A percentile compares a stretch with the other conserved stretches of the same genome.
These are phyloP conservation scores for Leptinotarsa lineolata DNA, from an alignment of 1,140 invertebrate genomes.

Conservation along the genomic window DNA sequence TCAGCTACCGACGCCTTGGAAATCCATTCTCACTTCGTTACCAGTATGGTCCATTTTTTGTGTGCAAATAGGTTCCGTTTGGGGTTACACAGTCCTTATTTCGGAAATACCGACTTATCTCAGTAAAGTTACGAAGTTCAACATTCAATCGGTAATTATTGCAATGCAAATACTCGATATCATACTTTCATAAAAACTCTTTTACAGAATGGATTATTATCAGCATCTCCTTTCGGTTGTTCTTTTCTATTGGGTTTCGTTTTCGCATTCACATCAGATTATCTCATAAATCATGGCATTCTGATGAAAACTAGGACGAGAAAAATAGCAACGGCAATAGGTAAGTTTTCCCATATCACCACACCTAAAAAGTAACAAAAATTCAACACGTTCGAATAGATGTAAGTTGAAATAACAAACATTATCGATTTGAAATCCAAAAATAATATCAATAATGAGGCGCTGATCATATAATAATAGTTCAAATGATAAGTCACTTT, in stretches of 20 bases:
- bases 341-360: neutral
- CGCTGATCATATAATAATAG: no score
- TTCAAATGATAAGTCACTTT: no score
- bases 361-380: no score
- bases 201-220: constrained; percentile 53
- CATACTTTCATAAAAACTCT: constrained; percentile 12
- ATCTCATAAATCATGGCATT: neutral
- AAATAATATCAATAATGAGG: no score
- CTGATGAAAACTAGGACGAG: neutral
- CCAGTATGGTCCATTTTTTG: constrained; percentile 49
- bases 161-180: no score
- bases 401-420: no score
- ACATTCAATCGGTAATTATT: constrained; percentile 59
- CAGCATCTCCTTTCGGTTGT: neutral
- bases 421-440: no score
- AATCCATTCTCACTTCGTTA: constrained; percentile 27
- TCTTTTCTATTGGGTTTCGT: neutral
- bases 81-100: constrained; percentile 90
- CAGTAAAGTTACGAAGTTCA: constrained; percentile 75
- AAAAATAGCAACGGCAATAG: neutral
- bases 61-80: constrained; percentile 83
- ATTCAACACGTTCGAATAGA: no score
- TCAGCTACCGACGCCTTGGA: constrained; percentile 29
- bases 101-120: constrained; percentile 91
- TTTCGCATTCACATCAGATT: neutral